Evolutionary conservation across 2,797 vertebrate genomes (phyloP).

Genomic region (Phoebastria nigripes): DNA sequence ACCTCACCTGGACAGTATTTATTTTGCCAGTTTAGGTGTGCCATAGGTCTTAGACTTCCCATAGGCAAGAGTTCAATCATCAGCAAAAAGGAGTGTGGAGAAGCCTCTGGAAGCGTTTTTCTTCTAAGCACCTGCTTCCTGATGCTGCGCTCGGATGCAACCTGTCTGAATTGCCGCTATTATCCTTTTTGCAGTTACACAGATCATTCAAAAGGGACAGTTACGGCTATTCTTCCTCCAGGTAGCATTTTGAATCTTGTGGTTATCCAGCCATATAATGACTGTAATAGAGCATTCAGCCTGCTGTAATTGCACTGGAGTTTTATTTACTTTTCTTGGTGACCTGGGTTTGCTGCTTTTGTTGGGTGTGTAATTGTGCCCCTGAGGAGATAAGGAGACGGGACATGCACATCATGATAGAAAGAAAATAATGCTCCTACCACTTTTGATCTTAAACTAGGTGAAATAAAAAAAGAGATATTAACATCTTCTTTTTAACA

Average conservation of each 20-base stretch:
- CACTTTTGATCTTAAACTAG: background rate
- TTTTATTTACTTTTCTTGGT: constrained; percentile 22
- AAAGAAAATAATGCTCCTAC: background rate
- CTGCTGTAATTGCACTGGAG: background rate
- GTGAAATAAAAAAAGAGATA: background rate
- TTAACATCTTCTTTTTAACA: background rate
- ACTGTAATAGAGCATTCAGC: background rate
- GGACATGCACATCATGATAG: background rate
- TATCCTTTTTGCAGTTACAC: background rate
- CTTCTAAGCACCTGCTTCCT: background rate
- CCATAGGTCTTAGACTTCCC: fast-evolving
- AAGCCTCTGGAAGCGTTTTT: background rate
- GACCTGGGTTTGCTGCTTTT: constrained; percentile 3
- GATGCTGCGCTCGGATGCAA: background rate
- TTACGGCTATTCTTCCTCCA: background rate
- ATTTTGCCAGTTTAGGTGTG: background rate
- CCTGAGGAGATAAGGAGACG: background rate
- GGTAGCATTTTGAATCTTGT: background rate
- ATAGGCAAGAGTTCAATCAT: background rate
- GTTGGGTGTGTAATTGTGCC: constrained; percentile 7
- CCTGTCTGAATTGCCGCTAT: background rate
- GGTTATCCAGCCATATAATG: background rate
- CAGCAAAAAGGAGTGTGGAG: background rate
- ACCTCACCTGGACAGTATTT: background rate
- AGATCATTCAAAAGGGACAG: background rate